A percentile compares a stretch with the other conserved stretches of the same genome.
Evolutionary conservation across 2,888 invertebrate genomes (phyloP).

Genomic region (Mythimna pallens): DNA sequence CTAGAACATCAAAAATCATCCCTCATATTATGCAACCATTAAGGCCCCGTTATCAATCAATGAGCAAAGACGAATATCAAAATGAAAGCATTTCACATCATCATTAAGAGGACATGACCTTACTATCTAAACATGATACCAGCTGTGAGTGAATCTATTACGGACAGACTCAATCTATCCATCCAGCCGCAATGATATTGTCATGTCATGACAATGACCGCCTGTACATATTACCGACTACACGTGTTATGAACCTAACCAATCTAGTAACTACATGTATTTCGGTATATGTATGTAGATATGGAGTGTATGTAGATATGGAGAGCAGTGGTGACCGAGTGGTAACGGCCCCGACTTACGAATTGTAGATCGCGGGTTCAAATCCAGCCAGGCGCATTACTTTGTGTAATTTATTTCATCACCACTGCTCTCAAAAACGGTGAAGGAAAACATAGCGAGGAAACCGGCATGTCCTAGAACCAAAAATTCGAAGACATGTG

Average conservation of each 20-base stretch:
- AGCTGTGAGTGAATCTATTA: slow-evolving; percentile 40
- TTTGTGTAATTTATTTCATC: too few species aligned
- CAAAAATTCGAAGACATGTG: too few species aligned
- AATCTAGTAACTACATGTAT: slow-evolving; percentile 21
- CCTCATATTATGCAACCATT: not conserved
- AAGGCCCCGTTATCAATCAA: not conserved
- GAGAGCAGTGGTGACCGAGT: too few species aligned
- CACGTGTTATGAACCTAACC: slow-evolving; percentile 5
- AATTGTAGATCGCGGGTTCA: too few species aligned
- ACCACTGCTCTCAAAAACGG: too few species aligned
- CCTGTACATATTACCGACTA: slow-evolving; percentile 38
- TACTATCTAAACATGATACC: slow-evolving; percentile 4
- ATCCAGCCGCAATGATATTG: slow-evolving; percentile 41
- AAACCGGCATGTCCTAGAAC: too few species aligned
- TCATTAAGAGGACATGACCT: not conserved
- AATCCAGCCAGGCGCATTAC: too few species aligned
- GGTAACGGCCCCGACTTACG: too few species aligned
- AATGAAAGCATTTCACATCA: not conserved
- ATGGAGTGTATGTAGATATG: too few species aligned
- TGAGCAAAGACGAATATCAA: not conserved
- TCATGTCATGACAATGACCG: slow-evolving; percentile 37
- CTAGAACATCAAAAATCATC: not conserved
- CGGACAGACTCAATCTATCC: slow-evolving; percentile 22
- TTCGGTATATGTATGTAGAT: slow-evolving; percentile 8
- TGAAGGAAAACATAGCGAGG: too few species aligned